These are phyloP conservation scores for Morpho helenor DNA, from an alignment of 2,888 invertebrate genomes.

Conservation along the genomic window DNA sequence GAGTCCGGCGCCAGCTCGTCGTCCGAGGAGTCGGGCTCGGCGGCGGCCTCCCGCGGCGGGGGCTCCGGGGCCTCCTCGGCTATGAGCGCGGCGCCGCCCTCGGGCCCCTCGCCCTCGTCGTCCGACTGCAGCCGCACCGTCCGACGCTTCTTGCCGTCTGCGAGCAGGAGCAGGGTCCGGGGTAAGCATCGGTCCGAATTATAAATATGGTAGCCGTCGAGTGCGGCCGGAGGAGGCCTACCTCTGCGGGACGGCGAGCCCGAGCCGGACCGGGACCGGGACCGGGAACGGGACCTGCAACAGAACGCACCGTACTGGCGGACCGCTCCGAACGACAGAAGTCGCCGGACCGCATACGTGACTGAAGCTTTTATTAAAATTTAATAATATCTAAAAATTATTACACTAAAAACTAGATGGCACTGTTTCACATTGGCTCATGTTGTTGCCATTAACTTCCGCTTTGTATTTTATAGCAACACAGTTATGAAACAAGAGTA, in stretches of 20 bases:
- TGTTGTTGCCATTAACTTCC: no score
- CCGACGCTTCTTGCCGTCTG: slow-evolving; percentile 57
- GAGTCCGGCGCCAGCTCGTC: slow-evolving; percentile 52
- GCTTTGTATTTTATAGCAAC: no score
- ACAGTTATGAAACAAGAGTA: no score
- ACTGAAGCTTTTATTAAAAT: no score
- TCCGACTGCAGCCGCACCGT: slow-evolving; percentile 80
- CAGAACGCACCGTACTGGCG: no score
- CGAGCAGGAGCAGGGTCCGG: no score
- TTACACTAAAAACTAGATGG: no score
- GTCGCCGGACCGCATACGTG: no score
- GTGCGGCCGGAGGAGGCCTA: slow-evolving; percentile 16
- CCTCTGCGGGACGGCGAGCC: slow-evolving; percentile 46
- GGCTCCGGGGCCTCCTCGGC: slow-evolving; percentile 63
- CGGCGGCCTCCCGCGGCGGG: slow-evolving; percentile 47
- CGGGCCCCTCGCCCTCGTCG: slow-evolving; percentile 58
- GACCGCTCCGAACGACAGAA: no score
- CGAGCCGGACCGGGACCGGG: slow-evolving; percentile 30
- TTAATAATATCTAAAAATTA: no score
- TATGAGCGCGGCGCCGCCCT: slow-evolving; percentile 62
- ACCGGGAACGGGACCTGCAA: slow-evolving; percentile 38
- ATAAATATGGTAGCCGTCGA: background rate
- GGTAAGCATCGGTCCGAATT: no score
- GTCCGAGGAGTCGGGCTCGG: slow-evolving; percentile 82
- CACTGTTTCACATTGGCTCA: no score